Evolutionary conservation across 2,888 invertebrate species (phyloP), one percentile per base, ranked within the genome.

Genomic region (Junonia oenone): DNA sequence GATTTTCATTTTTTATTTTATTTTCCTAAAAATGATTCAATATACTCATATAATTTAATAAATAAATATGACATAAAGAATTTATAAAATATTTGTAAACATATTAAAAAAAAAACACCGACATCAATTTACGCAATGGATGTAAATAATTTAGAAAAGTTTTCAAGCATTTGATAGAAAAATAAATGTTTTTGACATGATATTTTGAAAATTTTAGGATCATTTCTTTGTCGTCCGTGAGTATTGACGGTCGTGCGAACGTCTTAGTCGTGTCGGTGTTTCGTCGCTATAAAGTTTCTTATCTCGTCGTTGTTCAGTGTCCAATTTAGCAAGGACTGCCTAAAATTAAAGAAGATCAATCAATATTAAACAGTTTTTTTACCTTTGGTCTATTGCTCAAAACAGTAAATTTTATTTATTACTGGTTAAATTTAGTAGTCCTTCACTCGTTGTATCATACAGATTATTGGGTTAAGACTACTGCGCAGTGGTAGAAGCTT

Each of bases 191-290:
- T 22, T 22, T 22, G 22, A 5, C 22, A 22, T 5, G 22, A 22
- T 22, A 22, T 22, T 35, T 13, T 22, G 22, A 5, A 22, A 22
- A 22, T 22, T 3, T 22, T 22, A 5, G 22, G 13, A 26, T 13
- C 26, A 43, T 26, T 43, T 43, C 17, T 43, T 43, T n/a, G 6
- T 22, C 13, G 43, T 26, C 5, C 75, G 73, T 19, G 31, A 37
- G 27, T 54, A 45, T n/a, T 67, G 58, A 13, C 81, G 76, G 22
- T 82, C 83, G 51, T 76, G 71, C 0, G 73, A 66, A 5, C 79
- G 76, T 6, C 83, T 81, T 45, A 88, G 67, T 17, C 87, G 75
- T 45, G 83, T 86, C 0, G 88, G 88, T 0, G 76, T 75, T 48
- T 89, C 88, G 51, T 87, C 84, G 37, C 66, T 68, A 51, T 74